Conservation (phyloP, 2,888 invertebrate genomes). For the Melinaea menophilus region DNA sequence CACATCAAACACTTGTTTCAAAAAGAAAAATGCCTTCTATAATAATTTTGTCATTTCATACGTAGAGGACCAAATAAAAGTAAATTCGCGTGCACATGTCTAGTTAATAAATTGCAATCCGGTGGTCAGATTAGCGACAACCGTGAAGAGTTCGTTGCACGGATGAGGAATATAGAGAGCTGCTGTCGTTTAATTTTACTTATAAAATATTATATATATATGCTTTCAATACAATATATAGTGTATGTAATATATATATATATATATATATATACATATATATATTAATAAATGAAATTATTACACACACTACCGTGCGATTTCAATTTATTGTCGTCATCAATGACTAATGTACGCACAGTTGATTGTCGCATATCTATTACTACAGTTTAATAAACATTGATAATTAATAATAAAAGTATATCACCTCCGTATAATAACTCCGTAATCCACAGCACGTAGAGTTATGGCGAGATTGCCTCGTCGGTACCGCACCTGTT, state of each 20-base stretch:
- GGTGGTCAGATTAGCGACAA: slow-evolving; percentile 45
- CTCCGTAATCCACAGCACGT: slow-evolving; percentile 29
- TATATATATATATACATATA: too few relatives aligned
- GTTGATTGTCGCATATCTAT: neutral
- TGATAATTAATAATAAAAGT: neutral
- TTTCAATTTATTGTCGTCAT: too few relatives aligned
- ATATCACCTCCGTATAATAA: slow-evolving; percentile 24
- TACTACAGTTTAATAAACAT: neutral
- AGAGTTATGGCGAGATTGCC: slow-evolving; percentile 59
- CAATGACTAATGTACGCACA: too few relatives aligned
- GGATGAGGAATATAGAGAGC: slow-evolving; percentile 41
- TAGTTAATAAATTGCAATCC: slow-evolving; percentile 61
- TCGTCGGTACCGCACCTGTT: slow-evolving; percentile 57
- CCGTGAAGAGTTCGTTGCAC: slow-evolving; percentile 54
- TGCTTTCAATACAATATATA: too few relatives aligned
- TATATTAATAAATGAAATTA: neutral
- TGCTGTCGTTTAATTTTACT: slow-evolving; percentile 28
- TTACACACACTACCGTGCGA: neutral
- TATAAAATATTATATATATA: neutral
- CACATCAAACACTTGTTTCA: too few relatives aligned
- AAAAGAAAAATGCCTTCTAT: neutral
- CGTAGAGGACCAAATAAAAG: slow-evolving; percentile 10
- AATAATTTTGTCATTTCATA: neutral
- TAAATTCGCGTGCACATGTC: slow-evolving; percentile 31
- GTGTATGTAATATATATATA: too few relatives aligned